These are phyloP conservation scores for Agrochola circellaris DNA, from an alignment of 2,888 invertebrate genomes.

Conservation along the genomic window DNA sequence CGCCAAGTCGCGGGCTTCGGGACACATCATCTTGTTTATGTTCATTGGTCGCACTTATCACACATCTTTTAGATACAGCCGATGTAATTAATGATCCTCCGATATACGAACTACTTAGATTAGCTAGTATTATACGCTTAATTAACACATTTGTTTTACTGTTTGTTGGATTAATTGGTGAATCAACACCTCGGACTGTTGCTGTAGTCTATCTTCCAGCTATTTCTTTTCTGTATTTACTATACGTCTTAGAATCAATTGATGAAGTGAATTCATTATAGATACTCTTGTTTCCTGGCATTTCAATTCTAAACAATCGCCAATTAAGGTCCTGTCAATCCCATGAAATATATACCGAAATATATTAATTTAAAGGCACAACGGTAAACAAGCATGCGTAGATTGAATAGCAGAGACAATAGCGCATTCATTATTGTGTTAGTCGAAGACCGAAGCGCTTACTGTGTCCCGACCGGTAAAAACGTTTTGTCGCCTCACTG, in stretches of 20 bases:
- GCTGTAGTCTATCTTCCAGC: neutral
- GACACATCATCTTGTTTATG: constrained; percentile 70
- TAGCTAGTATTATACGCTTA: constrained; percentile 43
- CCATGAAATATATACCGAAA: constrained; percentile 50
- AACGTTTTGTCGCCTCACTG: constrained; percentile 62
- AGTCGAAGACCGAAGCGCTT: constrained; percentile 56
- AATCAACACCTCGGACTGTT: constrained; percentile 40
- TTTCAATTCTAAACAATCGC: constrained; percentile 45
- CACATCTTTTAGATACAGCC: constrained; percentile 65
- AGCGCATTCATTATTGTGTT: constrained; percentile 75
- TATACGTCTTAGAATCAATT: neutral
- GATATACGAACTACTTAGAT: constrained; percentile 58
- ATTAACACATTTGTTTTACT: constrained; percentile 57
- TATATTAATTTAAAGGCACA: constrained; percentile 57
- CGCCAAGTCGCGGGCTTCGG: constrained; percentile 51
- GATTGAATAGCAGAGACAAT: constrained; percentile 70
- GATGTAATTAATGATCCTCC: constrained; percentile 63
- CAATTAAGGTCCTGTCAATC: constrained; percentile 55
- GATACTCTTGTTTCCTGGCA: constrained; percentile 19
- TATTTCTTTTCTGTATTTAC: constrained; percentile 19
- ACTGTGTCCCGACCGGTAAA: constrained; percentile 60
- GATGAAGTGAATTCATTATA: constrained; percentile 40
- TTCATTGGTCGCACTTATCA: constrained; percentile 63
- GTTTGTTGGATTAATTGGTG: constrained; percentile 48
- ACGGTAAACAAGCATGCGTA: constrained; percentile 57